Evolutionary conservation across 2,797 vertebrate species (phyloP).

Genomic region (Peromyscus eremicus): DNA sequence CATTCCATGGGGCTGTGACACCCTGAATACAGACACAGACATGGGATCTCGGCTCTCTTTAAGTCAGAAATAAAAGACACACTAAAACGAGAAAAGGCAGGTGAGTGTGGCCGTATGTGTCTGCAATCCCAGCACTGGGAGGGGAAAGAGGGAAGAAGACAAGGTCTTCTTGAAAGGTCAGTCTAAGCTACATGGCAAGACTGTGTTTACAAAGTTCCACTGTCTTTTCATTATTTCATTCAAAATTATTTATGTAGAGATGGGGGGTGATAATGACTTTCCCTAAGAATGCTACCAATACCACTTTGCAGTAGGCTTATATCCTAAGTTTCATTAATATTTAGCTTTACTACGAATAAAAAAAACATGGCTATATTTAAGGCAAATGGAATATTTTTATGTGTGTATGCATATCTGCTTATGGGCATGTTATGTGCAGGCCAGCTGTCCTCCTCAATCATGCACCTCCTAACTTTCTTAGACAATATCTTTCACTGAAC

Average conservation of each 20-base stretch:
- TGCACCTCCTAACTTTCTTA: neutral
- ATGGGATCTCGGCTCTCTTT: neutral
- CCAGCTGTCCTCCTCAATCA: neutral
- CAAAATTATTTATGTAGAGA: slow-evolving; percentile 29
- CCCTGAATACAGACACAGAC: neutral
- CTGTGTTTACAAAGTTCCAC: neutral
- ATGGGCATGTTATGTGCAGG: neutral
- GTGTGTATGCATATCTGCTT: neutral
- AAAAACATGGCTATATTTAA: neutral
- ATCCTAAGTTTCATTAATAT: neutral
- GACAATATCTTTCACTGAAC: neutral
- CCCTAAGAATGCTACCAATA: neutral
- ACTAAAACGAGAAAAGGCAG: neutral
- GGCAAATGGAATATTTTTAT: neutral
- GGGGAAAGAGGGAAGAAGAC: neutral
- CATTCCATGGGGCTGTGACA: neutral
- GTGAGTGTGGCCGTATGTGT: neutral
- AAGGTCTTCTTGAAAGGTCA: neutral
- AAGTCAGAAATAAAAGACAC: slow-evolving; percentile 9
- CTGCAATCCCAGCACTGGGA: neutral
- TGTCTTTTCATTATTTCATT: neutral
- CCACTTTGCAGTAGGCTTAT: neutral
- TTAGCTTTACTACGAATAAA: neutral
- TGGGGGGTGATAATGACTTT: neutral
- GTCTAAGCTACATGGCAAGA: neutral